phyloP scores from a whole-genome alignment of 2,888 invertebrate species.

The Fragum sueziense region DNA sequence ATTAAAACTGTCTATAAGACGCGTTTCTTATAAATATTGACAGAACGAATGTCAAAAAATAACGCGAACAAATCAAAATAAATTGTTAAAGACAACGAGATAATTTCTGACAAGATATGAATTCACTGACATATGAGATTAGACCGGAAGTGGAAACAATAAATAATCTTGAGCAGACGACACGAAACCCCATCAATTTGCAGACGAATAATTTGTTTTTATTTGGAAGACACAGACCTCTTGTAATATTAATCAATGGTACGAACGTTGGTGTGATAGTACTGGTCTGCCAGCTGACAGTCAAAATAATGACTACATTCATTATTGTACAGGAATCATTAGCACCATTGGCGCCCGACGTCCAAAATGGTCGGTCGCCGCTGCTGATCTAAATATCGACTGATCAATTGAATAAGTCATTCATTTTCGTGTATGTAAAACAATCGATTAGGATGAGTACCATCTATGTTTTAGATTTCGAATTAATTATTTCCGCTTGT shows the following conservation, averaged over 20 bases:
- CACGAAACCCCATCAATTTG: conserved; percentile 58
- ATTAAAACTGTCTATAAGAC: neutral
- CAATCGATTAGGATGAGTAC: no score
- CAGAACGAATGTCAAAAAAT: conserved; percentile 24
- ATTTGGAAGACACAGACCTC: conserved; percentile 42
- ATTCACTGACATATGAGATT: conserved; percentile 60
- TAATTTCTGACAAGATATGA: conserved; percentile 59
- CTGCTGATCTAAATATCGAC: no score
- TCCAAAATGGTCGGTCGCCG: no score
- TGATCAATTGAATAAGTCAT: no score
- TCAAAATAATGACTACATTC: conserved; percentile 21
- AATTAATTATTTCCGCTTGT: no score
- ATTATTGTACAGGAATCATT: conserved; percentile 3
- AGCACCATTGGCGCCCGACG: neutral
- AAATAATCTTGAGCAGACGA: conserved; percentile 60
- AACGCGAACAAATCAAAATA: conserved; percentile 50
- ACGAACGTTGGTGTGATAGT: conserved; percentile 28
- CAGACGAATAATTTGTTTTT: conserved; percentile 60
- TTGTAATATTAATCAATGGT: conserved; percentile 38
- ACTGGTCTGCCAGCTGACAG: conserved; percentile 6
- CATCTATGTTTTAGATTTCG: no score
- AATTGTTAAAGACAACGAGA: conserved; percentile 60
- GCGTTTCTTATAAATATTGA: conserved; percentile 13
- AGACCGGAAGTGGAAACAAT: conserved; percentile 60
- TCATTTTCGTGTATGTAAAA: no score